phyloP scores from a whole-genome alignment of 2,888 invertebrate genomes.

The Meiosimyza decipiens region DNA sequence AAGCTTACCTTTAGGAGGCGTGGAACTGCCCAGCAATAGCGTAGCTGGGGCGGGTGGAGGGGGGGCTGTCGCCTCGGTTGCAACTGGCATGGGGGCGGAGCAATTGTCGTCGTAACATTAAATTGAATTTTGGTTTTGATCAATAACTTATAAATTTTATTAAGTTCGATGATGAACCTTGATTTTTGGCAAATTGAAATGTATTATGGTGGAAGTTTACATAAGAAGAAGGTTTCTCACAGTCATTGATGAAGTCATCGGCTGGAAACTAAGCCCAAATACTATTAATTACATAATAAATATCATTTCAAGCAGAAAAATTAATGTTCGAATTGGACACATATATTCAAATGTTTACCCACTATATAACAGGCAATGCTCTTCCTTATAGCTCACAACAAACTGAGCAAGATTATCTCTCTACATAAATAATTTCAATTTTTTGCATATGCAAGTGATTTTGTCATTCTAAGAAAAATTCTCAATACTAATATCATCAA shows the following conservation, averaged over 20 bases:
- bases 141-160: too few species aligned
- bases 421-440: constrained; percentile 2
- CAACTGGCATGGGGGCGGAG: too few species aligned
- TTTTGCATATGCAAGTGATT: constrained; percentile 27
- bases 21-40: too few species aligned
- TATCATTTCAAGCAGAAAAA: constrained; percentile 35
- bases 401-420: constrained; percentile 3
- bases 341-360: constrained; percentile 6
- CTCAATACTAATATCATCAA: constrained; percentile 22
- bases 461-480: constrained; percentile 24
- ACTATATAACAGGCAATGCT: constrained; percentile 24
- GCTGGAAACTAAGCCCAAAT: constrained; percentile 34
- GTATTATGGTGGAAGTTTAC: too few species aligned
- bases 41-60: too few species aligned
- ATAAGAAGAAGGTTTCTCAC: too few species aligned
- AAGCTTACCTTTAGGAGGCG: too few species aligned
- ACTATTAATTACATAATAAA: constrained; percentile 32
- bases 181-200: too few species aligned
- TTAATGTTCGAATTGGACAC: constrained; percentile 10
- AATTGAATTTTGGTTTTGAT: too few species aligned
- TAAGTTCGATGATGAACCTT: too few species aligned
- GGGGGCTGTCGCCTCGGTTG: too few species aligned
- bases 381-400: constrained; percentile 27
- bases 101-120: too few species aligned
- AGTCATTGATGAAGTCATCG: constrained; percentile 27